Conservation (phyloP, 2,888 invertebrate genomes). For the Eledone cirrhosa region DNA sequence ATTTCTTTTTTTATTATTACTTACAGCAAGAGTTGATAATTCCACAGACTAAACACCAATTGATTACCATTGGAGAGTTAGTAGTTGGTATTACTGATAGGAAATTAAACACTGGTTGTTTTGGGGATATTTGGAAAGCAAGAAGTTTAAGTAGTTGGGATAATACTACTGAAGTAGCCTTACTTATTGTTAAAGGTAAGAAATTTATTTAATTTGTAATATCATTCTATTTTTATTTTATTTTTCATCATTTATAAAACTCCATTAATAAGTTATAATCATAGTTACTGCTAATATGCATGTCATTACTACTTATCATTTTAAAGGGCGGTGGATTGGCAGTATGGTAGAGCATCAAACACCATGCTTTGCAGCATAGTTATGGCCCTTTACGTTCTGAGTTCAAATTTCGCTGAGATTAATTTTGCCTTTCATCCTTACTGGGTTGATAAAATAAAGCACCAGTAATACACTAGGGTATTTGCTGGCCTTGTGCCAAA, state of each 20-base stretch:
- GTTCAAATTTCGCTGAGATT: too few species aligned
- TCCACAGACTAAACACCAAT: slow-evolving; percentile 11
- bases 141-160: slow-evolving; percentile 25
- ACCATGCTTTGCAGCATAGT: too few species aligned
- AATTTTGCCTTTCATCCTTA: too few species aligned
- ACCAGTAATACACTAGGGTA: too few species aligned
- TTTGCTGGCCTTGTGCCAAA: too few species aligned
- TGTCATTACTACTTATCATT: neutral
- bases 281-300: neutral
- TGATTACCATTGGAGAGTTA: slow-evolving; percentile 21
- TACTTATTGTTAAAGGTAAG: slow-evolving; percentile 26
- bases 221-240: neutral
- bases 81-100: slow-evolving; percentile 23
- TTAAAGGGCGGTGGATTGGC: too few species aligned
- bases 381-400: too few species aligned
- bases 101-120: slow-evolving; percentile 13
- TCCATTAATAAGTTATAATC: neutral
- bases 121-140: slow-evolving; percentile 28
- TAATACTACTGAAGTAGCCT: slow-evolving; percentile 23
- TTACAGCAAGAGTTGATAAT: slow-evolving; percentile 26
- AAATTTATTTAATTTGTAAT: neutral
- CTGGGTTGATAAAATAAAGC: too few species aligned
- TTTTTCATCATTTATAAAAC: neutral
- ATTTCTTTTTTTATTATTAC: neutral
- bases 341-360: too few species aligned